Evolutionary conservation across 2,113 vertebrate species (phyloP), one percentile per base, ranked within the genome.

Genomic region (Lophochroa leadbeateri): DNA sequence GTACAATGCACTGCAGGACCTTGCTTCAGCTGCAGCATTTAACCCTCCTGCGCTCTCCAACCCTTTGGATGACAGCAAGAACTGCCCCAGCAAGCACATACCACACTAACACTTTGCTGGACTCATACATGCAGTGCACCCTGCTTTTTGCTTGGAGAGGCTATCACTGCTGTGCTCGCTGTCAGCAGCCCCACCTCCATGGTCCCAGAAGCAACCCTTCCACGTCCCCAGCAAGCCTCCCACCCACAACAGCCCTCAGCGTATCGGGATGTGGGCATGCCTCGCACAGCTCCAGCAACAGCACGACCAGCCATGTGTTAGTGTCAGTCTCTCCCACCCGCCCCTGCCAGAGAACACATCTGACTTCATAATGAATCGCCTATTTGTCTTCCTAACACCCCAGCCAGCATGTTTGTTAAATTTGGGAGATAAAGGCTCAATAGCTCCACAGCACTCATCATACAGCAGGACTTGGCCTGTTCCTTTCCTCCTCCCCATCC

Each of bases 251-350:
- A 67, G 68, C 78, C 65, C 37, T 24, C 41, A 4, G 82, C 33
- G 4, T 10, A 7, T 61, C 2, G 10, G 82, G 85, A 80, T 9
- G 7, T 7, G 91, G 93, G 60, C 91, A 92, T 39, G 72, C 60
- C 87, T 71, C 24, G 6, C 80, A 71, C 33, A 2, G 86, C 81
- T 71, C 82, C 91, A 72, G 68, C 49, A 4, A 29, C 43, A 9
- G 49, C 19, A 0, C 1, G 0, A n/a, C 75, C 52, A 3, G 76
- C 90, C 96, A 97, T 91, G 94, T 97, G 96, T 85, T 49, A 5
- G 65, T 91, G 95, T 97, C 97, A 89, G 39, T 97, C 97, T 97
- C n/a, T 44, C 35, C 74, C 50, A 82, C 58, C 31, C 37, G 0
- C 35, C 83, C 1, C 64, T 75, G 92, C 96, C 96, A 94, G 84